Evolutionary conservation across 2,113 vertebrate species (phyloP).

Genomic region (Esox niger): DNA sequence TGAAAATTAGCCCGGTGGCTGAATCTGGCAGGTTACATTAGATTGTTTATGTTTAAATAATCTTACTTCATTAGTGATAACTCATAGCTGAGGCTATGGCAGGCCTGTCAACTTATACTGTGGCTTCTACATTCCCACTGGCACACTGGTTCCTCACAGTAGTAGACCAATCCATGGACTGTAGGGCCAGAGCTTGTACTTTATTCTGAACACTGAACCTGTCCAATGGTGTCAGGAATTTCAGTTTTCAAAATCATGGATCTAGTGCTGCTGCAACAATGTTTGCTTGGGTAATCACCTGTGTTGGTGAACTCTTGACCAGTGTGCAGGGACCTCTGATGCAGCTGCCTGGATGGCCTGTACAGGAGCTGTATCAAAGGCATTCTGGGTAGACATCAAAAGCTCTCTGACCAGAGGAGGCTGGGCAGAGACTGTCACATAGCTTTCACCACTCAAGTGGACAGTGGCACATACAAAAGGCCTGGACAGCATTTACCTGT

Average conservation of each 20-base stretch:
- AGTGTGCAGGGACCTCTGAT: slow-evolving; percentile 9
- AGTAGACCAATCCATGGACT: neutral
- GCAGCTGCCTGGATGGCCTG: slow-evolving; percentile 6
- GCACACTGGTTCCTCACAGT: neutral
- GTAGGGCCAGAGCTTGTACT: neutral
- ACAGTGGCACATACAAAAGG: slow-evolving; percentile 17
- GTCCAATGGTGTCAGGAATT: slow-evolving; percentile 7
- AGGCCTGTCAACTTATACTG: too few species aligned
- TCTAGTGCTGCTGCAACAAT: slow-evolving; percentile 13
- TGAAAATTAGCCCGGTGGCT: too few species aligned
- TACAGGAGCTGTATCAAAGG: neutral
- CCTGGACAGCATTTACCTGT: slow-evolving; percentile 8
- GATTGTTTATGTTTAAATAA: too few species aligned
- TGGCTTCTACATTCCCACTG: neutral
- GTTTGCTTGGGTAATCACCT: slow-evolving; percentile 8
- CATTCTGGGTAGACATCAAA: slow-evolving; percentile 3
- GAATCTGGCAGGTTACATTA: too few species aligned
- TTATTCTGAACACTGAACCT: slow-evolving; percentile 9
- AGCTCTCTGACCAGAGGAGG: slow-evolving; percentile 9
- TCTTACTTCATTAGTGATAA: neutral
- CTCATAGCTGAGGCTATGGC: neutral
- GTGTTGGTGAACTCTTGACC: slow-evolving; percentile 16
- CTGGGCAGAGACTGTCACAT: slow-evolving; percentile 15
- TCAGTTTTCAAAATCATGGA: slow-evolving; percentile 6
- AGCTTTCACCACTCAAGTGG: slow-evolving; percentile 4